Conservation (phyloP, 2,797 vertebrate species). For the Avahi laniger region DNA sequence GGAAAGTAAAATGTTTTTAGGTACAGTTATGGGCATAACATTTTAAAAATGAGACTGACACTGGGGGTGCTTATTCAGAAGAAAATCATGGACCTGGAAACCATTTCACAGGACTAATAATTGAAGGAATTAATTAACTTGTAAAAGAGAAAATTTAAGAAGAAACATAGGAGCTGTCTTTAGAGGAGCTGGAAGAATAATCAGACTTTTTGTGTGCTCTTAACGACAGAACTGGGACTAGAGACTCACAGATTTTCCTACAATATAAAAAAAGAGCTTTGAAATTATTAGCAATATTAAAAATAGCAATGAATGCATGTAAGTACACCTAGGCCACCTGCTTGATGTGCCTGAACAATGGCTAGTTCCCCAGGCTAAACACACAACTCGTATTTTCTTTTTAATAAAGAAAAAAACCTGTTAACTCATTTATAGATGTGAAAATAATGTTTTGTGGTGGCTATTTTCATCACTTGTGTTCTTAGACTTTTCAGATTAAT, state of each 20-base stretch:
- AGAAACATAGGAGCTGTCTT: neutral
- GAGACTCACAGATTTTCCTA: neutral
- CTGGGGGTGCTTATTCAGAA: neutral
- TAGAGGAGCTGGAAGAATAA: neutral
- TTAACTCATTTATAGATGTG: neutral
- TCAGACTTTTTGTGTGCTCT: neutral
- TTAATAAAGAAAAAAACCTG: neutral
- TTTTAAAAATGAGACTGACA: neutral
- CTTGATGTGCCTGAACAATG: neutral
- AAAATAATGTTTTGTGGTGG: slow-evolving; percentile 5
- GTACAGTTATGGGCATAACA: neutral
- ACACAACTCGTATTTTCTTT: slow-evolving; percentile 18
- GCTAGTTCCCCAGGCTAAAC: neutral
- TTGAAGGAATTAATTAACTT: neutral
- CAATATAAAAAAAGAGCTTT: slow-evolving; percentile 13
- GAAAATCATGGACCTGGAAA: neutral
- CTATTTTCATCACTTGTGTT: slow-evolving; percentile 26
- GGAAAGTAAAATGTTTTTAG: neutral
- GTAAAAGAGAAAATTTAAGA: slow-evolving; percentile 25
- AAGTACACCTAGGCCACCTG: neutral
- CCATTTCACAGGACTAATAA: neutral
- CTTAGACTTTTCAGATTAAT: neutral
- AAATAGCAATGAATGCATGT: slow-evolving; percentile 27
- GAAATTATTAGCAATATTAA: slow-evolving; percentile 23
- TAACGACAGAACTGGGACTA: neutral